Evolutionary conservation across 1,140 invertebrate species (phyloP), one percentile per base, ranked within the genome.

Genomic region (Neuroterus valhalla): DNA sequence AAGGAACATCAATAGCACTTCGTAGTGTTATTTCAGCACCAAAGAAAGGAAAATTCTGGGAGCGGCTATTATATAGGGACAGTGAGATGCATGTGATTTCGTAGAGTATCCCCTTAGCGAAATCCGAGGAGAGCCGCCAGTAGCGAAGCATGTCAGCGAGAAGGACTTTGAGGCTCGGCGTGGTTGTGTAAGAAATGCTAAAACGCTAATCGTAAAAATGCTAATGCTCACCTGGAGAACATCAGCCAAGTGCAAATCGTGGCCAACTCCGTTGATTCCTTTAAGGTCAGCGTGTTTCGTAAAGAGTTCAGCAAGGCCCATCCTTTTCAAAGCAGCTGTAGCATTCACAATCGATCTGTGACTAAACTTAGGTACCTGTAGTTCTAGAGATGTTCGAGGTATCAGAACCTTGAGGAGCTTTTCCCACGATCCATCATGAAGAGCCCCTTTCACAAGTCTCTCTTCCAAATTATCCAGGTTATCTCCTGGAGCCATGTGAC

Each of bases 221-320:
- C n/a, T 2, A 17, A 17, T 17, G 43, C 55, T 93, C 42, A 94
- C 91, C 89, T 96, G 94, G n/a, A 96, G 89, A 89, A 96, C 93
- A 81, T 96, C 95, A 0, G 95, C 94, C 5, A 96, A 87, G 82
- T 94, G 94, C 4, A 96, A 89, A 79, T 95, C 94, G 76, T 94
- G 93, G 19, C 91, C 91, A 38, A 94, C 91, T 17, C 94, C 95
- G 74, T 95, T 96, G 42, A 96, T 89, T 2, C 96, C 96, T 31
- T 94, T 92, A 19, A 97, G 90, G 84, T 97, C 95, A 1, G 95
- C 95, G 73, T 93, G 93, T 66, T 92, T 91, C 0, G 92, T 89
- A 84, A 97, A 96, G 1, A 97, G 87, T 31, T 95, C 94, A 75
- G 94, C 93, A 3, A 97, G 89, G 0, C 95, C 95, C 94, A 97